These are phyloP conservation scores for Sebastes flavidus DNA, from an alignment of 2,797 vertebrate species.

Conservation along the genomic window DNA sequence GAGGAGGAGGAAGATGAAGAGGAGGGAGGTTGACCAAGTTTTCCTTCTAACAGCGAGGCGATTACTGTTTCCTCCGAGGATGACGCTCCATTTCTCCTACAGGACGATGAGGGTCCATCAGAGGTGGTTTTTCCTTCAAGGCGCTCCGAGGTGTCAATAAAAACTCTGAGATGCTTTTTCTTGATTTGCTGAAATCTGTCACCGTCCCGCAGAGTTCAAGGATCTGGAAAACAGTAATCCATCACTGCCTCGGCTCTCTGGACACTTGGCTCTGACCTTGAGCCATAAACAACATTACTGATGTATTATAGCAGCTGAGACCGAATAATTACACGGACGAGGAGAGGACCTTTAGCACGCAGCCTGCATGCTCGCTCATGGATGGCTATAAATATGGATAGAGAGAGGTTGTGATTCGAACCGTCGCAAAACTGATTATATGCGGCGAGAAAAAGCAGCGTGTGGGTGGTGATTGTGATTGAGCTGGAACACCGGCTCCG, in stretches of 20 bases:
- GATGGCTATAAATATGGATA: conserved; percentile 54
- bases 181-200: conserved; percentile 69
- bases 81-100: background rate
- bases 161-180: conserved; percentile 35
- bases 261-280: conserved; percentile 69
- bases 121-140: conserved; percentile 21
- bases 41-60: background rate
- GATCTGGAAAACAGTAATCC: conserved; percentile 70
- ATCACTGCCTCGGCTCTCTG: conserved; percentile 60
- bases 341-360: conserved; percentile 46
- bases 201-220: conserved; percentile 64
- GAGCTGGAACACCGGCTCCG: background rate
- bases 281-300: conserved; percentile 70
- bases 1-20: background rate
- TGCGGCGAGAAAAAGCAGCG: background rate
- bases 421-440: conserved; percentile 24
- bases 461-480: conserved; percentile 32
- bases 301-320: conserved; percentile 67
- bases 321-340: conserved; percentile 66
- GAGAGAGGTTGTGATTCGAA: conserved; percentile 21
- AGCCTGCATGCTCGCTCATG: background rate
- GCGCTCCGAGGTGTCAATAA: conserved; percentile 44
- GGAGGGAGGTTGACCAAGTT: background rate
- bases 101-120: background rate
- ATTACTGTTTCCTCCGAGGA: background rate